Percentiles rank a stretch among this genome's conserved stretches.
phyloP scores from a whole-genome alignment of 1,140 invertebrate species.

The Lerema accius region DNA sequence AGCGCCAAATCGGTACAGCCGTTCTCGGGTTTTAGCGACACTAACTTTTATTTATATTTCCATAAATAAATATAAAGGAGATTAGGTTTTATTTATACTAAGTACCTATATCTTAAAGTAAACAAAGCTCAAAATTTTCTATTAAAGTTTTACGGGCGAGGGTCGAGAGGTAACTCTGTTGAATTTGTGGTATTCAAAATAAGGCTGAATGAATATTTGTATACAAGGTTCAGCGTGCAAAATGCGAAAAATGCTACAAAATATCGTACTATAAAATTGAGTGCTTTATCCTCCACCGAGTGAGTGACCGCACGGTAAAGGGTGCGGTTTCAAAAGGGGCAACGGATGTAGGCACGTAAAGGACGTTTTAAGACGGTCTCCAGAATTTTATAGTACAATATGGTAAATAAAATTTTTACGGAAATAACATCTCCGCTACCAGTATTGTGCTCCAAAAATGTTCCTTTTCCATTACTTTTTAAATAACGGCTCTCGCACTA shows the following conservation, averaged over 20 bases:
- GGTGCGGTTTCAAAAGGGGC: constrained; percentile 23
- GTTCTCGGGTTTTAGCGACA: too few species aligned
- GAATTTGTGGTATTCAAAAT: constrained; percentile 17
- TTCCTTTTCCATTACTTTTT: constrained; percentile 28
- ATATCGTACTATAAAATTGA: constrained; percentile 29
- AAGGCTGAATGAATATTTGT: constrained; percentile 19
- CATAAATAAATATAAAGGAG: too few species aligned
- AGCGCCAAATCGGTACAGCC: too few species aligned
- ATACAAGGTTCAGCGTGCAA: constrained; percentile 13
- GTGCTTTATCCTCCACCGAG: constrained; percentile 27
- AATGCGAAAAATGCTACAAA: constrained; percentile 26
- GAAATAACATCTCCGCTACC: not conserved
- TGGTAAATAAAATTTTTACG: constrained; percentile 21
- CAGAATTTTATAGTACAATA: constrained; percentile 16
- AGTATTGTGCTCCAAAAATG: not conserved
- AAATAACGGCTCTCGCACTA: constrained; percentile 41
- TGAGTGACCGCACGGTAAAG: constrained; percentile 30
- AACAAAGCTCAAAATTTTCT: constrained; percentile 3
- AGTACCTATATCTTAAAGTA: not conserved
- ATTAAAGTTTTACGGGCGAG: constrained; percentile 3
- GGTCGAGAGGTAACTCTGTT: not conserved
- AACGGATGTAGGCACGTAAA: constrained; percentile 14
- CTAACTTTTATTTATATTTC: too few species aligned
- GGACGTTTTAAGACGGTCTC: constrained; percentile 12
- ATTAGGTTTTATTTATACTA: too few species aligned